A percentile compares a stretch with the other conserved stretches of the same genome.
These are phyloP conservation scores for Electrophaes corylata DNA, from an alignment of 2,888 invertebrate genomes.

Conservation along the genomic window DNA sequence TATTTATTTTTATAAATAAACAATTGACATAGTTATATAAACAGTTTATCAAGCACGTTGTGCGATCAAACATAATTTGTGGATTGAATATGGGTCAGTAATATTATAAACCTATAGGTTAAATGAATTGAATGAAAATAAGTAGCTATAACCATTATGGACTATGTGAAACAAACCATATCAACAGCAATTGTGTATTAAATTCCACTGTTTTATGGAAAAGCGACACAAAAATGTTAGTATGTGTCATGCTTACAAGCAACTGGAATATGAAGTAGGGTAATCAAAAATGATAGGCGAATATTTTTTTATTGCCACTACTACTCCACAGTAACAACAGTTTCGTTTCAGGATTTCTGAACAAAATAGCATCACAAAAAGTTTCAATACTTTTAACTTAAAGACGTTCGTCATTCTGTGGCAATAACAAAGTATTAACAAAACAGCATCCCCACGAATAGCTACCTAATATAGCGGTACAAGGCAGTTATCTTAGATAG, in stretches of 20 bases:
- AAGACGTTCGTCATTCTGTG: neutral
- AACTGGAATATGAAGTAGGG: slow-evolving; percentile 18
- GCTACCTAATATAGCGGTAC: slow-evolving; percentile 5
- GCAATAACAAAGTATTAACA: slow-evolving; percentile 15
- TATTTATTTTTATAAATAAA: slow-evolving; percentile 7
- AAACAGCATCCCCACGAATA: slow-evolving; percentile 24
- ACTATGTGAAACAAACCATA: slow-evolving; percentile 22
- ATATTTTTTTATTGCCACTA: slow-evolving; percentile 21
- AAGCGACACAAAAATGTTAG: slow-evolving; percentile 38
- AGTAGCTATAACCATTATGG: slow-evolving; percentile 8
- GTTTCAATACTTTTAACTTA: neutral
- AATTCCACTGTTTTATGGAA: slow-evolving; percentile 39
- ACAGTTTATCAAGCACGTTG: neutral
- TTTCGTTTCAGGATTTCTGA: neutral
- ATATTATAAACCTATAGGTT: neutral
- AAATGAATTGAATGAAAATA: slow-evolving; percentile 1
- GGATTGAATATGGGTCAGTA: slow-evolving; percentile 2
- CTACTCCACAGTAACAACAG: neutral
- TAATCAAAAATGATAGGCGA: slow-evolving; percentile 20
- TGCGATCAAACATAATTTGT: slow-evolving; percentile 1
- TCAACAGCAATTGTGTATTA: slow-evolving; percentile 50
- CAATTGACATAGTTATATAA: neutral
- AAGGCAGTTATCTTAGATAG: slow-evolving; percentile 50
- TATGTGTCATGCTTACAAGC: slow-evolving; percentile 27
- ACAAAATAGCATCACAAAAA: neutral